Percentiles rank a stretch among this genome's conserved stretches.
Evolutionary conservation across 64 coral and sea anemone species (phyloP).

Genomic region (Dendronephthya gigantea): DNA sequence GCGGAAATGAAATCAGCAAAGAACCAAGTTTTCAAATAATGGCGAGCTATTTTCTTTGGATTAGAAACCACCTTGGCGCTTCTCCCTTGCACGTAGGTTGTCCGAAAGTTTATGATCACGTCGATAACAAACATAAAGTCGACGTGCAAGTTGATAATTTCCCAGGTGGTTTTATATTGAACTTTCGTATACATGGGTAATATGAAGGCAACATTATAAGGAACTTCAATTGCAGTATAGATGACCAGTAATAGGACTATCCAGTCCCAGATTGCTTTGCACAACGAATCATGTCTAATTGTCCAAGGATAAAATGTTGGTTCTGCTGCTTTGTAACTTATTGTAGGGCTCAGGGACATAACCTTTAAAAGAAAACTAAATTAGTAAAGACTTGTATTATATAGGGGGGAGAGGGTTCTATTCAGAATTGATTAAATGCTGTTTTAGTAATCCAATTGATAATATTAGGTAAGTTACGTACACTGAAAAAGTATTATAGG

Average conservation of each 20-base stretch:
- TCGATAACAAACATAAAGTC: constrained; percentile 89
- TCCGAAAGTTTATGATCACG: constrained; percentile 88
- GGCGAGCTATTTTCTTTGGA: constrained; percentile 67
- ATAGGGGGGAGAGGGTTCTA: neutral
- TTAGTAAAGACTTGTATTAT: neutral
- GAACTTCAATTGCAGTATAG: constrained; percentile 66
- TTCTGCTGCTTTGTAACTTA: constrained; percentile 26
- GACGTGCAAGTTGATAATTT: constrained; percentile 62
- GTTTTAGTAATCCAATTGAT: too few relatives aligned
- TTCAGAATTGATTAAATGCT: neutral
- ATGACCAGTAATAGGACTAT: constrained; percentile 50
- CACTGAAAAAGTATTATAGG: too few relatives aligned
- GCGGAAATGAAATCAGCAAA: constrained; percentile 80
- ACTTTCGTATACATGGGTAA: constrained; percentile 16
- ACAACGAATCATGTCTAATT: constrained; percentile 54
- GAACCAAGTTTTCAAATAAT: constrained; percentile 91
- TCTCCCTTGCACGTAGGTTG: constrained; percentile 47
- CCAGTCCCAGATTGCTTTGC: constrained; percentile 74
- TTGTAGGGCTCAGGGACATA: constrained; percentile 50
- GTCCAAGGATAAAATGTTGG: constrained; percentile 37
- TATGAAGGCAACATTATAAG: constrained; percentile 65
- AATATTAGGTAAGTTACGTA: too few relatives aligned
- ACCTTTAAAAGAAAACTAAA: constrained; percentile 31
- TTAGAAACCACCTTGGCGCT: constrained; percentile 49
- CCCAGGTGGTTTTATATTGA: neutral